These are phyloP conservation scores for Pelecanus crispus DNA, from an alignment of 2,113 vertebrate species.

Conservation along the genomic window DNA sequence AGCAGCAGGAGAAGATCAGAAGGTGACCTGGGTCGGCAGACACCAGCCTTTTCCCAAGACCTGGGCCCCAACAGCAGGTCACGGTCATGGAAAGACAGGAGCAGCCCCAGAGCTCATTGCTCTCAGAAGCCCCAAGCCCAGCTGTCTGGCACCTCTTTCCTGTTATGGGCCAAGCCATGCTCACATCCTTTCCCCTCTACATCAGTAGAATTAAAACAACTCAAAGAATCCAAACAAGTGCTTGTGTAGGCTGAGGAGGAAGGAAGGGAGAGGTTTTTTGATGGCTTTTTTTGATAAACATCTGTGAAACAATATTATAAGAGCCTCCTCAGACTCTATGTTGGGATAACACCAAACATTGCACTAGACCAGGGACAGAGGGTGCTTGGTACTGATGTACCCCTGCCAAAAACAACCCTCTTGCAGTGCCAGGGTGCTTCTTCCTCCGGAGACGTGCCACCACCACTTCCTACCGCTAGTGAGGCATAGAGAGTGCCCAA, in stretches of 20 bases:
- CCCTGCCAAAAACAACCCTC: neutral
- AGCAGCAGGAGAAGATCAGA: neutral
- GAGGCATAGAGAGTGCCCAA: neutral
- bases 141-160: neutral
- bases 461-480: rapidly evolving
- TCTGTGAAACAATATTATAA: neutral
- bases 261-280: neutral
- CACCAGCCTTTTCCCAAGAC: neutral
- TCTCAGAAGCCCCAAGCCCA: neutral
- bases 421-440: neutral
- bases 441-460: neutral
- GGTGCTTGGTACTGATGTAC: neutral
- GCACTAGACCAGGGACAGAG: neutral
- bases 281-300: neutral
- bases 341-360: neutral
- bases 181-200: neutral
- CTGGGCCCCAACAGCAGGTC: neutral
- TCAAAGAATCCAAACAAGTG: rapidly evolving
- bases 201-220: neutral
- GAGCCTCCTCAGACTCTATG: neutral
- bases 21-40: neutral
- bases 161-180: rapidly evolving
- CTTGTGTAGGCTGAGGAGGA: neutral
- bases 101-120: neutral
- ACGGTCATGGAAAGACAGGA: neutral